Percentiles rank a stretch among this genome's conserved stretches.
Conservation (phyloP, 92 coral and sea anemone species). For the Hydrozoanthus gracilis region DNA sequence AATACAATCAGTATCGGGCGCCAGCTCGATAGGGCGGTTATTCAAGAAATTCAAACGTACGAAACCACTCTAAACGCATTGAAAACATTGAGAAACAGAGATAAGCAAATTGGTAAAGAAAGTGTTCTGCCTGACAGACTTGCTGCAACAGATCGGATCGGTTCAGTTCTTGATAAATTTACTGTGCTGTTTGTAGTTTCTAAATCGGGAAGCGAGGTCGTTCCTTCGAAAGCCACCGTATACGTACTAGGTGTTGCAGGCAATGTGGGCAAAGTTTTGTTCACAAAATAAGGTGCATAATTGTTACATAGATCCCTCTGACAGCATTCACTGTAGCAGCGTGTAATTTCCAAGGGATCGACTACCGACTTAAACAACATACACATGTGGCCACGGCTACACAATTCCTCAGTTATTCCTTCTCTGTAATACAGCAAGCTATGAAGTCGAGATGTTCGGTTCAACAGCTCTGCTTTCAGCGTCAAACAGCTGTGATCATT, state of each 20-base stretch:
- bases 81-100: too few species aligned
- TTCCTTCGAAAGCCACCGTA: background rate
- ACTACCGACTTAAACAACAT: background rate
- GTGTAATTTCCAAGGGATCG: background rate
- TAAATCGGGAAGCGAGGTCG: background rate
- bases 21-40: too few species aligned
- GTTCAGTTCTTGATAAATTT: background rate
- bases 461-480: conserved; percentile 17
- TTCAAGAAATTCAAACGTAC: too few species aligned
- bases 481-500: background rate
- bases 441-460: background rate
- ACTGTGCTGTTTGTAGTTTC: background rate
- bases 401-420: background rate
- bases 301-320: background rate
- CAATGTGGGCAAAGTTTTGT: background rate
- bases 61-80: too few species aligned
- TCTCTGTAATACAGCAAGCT: conserved; percentile 26
- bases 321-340: conserved; percentile 21
- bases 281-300: background rate
- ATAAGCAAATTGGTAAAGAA: background rate
- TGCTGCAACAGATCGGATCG: background rate
- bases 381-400: background rate
- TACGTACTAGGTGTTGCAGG: background rate
- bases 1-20: too few species aligned
- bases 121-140: background rate